These are phyloP conservation scores for Laticauda laticaudata DNA, from an alignment of 2,113 vertebrate species.

Conservation along the genomic window DNA sequence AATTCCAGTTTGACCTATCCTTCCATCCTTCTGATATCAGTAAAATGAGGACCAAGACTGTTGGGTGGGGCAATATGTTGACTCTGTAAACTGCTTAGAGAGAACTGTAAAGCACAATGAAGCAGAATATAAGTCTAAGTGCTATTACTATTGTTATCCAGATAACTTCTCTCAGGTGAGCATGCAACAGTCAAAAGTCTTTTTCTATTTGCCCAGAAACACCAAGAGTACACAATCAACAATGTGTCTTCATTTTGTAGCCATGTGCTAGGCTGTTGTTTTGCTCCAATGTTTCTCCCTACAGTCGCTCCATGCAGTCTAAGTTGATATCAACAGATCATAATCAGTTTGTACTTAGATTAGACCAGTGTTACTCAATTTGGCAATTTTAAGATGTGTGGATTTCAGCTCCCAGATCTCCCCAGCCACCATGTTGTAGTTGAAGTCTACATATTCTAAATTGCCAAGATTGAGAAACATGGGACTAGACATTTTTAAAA, in stretches of 20 bases:
- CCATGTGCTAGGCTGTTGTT: background rate
- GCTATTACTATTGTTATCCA: background rate
- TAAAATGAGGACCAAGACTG: background rate
- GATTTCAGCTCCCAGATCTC: background rate
- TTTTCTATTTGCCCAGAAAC: background rate
- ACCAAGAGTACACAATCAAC: background rate
- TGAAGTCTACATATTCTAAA: background rate
- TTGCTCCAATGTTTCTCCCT: background rate
- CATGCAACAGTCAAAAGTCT: background rate
- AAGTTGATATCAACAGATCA: background rate
- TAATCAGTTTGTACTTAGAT: background rate
- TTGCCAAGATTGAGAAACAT: background rate
- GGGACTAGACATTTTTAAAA: background rate
- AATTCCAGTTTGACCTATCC: background rate
- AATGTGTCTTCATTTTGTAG: background rate
- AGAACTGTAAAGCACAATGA: background rate
- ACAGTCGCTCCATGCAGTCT: background rate
- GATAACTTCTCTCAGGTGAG: background rate
- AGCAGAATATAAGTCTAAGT: background rate
- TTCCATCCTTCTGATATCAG: background rate
- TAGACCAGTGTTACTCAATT: background rate
- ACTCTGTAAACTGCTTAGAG: background rate
- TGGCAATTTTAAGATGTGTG: background rate
- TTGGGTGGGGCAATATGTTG: background rate
- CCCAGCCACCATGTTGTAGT: background rate